These are phyloP conservation scores for Nomada ferruginata DNA, from an alignment of 2,888 invertebrate species.

Conservation along the genomic window DNA sequence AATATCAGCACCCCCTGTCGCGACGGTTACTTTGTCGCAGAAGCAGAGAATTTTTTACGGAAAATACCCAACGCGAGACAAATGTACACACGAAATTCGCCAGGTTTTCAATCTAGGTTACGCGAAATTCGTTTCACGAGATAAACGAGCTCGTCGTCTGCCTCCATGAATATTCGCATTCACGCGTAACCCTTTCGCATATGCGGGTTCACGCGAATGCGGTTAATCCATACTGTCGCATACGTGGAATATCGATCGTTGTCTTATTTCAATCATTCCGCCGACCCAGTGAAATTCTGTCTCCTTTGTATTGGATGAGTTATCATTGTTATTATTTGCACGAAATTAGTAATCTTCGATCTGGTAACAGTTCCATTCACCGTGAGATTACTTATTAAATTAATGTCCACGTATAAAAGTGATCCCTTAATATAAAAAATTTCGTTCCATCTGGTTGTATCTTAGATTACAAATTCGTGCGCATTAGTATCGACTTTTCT, in stretches of 20 bases:
- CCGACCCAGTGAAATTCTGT: not conserved
- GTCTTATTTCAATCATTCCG: constrained; percentile 26
- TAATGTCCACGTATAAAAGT: not conserved
- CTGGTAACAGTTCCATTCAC: not conserved
- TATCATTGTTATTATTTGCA: not conserved
- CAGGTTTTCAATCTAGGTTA: constrained; percentile 51
- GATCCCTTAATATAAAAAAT: no score
- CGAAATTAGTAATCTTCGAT: not conserved
- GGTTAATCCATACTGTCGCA: not conserved
- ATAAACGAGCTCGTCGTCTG: constrained; percentile 51
- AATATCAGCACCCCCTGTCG: not conserved
- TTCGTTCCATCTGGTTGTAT: not conserved
- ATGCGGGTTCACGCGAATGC: constrained; percentile 8
- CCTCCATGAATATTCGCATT: constrained; percentile 55
- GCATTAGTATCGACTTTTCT: not conserved
- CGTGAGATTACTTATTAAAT: not conserved
- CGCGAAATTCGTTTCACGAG: constrained; percentile 54
- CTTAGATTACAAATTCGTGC: not conserved
- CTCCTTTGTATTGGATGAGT: not conserved
- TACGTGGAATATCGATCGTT: constrained; percentile 33
- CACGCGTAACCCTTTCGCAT: constrained; percentile 41
- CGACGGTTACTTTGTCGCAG: constrained; percentile 9
- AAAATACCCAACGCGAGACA: constrained; percentile 26
- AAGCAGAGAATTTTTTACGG: not conserved
- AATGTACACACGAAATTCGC: constrained; percentile 31